Evolutionary conservation across 1,140 invertebrate genomes (phyloP).

Genomic region (Phthorimaea operculella): DNA sequence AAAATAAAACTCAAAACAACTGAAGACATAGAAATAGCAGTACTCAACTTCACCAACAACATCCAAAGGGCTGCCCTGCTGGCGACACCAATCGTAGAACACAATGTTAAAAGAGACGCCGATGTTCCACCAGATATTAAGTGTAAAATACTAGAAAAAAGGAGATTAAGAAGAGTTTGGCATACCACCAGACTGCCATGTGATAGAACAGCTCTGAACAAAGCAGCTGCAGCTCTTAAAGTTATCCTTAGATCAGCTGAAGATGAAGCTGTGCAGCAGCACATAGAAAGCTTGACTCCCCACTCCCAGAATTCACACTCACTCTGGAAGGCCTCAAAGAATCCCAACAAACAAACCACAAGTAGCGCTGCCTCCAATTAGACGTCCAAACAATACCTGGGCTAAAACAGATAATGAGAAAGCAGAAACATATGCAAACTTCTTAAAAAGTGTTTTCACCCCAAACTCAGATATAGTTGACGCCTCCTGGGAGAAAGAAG

Average conservation of each 20-base stretch:
- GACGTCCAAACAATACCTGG: not conserved
- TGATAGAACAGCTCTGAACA: constrained; percentile 10
- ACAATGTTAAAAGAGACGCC: not conserved
- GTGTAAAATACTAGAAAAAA: constrained; percentile 11
- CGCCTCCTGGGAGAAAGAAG: not conserved
- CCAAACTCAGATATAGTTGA: not conserved
- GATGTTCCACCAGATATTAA: not conserved
- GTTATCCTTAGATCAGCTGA: not conserved
- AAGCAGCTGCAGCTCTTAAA: not conserved
- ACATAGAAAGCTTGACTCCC: not conserved
- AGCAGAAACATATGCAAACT: not conserved
- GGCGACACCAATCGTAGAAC: not conserved
- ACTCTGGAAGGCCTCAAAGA: not conserved
- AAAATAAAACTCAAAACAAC: constrained; percentile 1
- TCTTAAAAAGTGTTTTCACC: not conserved
- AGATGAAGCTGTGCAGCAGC: not conserved
- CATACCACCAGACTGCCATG: not conserved
- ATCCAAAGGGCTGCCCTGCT: constrained; percentile 6
- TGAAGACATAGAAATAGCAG: constrained; percentile 8
- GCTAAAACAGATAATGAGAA: not conserved
- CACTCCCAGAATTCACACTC: not conserved
- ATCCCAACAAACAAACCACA: not conserved
- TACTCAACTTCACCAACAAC: not conserved
- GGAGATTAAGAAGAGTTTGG: constrained; percentile 11
- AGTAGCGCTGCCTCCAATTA: not conserved